These are phyloP conservation scores for Teleogryllus occipitalis DNA, from an alignment of 1,140 invertebrate genomes.

Conservation along the genomic window DNA sequence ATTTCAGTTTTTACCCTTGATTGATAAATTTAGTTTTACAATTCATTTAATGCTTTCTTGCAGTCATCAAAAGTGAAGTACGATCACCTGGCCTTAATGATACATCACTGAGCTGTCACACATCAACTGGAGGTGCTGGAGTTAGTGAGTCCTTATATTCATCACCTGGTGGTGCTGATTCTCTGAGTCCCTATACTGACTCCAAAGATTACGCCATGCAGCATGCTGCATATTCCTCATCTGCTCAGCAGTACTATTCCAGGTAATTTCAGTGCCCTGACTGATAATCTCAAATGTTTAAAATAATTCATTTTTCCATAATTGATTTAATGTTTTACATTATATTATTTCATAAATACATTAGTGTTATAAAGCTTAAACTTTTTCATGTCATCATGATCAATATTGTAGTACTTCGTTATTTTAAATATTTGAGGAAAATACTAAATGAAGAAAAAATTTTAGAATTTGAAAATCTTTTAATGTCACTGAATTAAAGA, in stretches of 20 bases:
- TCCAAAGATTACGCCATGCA: constrained; percentile 18
- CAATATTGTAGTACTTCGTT: not conserved
- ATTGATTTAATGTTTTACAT: too few relatives aligned
- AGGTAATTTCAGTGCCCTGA: constrained; percentile 9
- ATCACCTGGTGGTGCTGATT: constrained; percentile 9
- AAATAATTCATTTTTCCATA: not conserved
- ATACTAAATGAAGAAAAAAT: not conserved
- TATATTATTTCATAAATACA: too few relatives aligned
- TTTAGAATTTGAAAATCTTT: not conserved
- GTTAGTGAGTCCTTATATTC: constrained; percentile 15
- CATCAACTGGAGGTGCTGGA: not conserved
- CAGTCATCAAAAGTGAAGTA: constrained; percentile 19
- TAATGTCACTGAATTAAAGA: too few relatives aligned
- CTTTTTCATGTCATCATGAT: not conserved
- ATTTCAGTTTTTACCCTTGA: not conserved
- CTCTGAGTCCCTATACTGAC: constrained; percentile 15
- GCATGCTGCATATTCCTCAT: constrained; percentile 10
- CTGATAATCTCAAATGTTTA: too few relatives aligned
- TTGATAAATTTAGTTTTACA: not conserved
- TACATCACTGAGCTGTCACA: constrained; percentile 7
- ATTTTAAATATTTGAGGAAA: not conserved
- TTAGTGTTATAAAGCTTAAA: not conserved
- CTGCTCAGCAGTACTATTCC: constrained; percentile 18
- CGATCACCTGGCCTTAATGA: constrained; percentile 17
- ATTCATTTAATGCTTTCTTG: not conserved